phyloP scores from a whole-genome alignment of 2,113 vertebrate species.

The Austrofundulus limnaeus region DNA sequence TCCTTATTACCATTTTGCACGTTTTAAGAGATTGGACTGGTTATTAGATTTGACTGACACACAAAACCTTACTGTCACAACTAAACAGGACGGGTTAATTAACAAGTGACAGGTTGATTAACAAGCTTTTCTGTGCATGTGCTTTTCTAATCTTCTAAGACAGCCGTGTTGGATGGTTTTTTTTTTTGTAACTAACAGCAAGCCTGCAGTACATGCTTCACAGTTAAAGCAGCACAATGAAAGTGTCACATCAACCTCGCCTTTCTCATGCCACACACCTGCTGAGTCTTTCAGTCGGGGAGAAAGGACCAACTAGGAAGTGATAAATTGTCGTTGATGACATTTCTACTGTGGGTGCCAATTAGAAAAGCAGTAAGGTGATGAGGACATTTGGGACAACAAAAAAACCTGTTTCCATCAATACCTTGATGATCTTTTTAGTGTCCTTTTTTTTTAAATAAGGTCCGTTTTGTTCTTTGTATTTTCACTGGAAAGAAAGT shows the following conservation, averaged over 20 bases:
- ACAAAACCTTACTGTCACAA: slow-evolving; percentile 6
- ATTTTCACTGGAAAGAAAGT: too few species aligned
- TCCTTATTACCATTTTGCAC: neutral
- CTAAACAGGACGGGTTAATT: neutral
- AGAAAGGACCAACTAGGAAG: neutral
- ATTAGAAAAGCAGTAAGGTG: neutral
- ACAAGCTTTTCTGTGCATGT: neutral
- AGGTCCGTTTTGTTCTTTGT: too few species aligned
- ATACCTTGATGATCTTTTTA: too few species aligned
- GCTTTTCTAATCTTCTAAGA: slow-evolving; percentile 1
- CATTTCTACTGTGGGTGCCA: slow-evolving; percentile 1
- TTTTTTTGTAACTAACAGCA: neutral
- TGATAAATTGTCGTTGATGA: neutral
- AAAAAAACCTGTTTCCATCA: neutral
- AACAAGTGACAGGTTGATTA: slow-evolving; percentile 2
- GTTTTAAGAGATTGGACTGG: neutral
- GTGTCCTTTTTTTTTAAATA: neutral
- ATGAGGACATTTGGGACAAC: slow-evolving; percentile 12
- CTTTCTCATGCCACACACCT: neutral
- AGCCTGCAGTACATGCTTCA: neutral
- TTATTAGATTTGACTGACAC: neutral
- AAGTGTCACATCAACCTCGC: neutral
- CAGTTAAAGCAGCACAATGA: slow-evolving; percentile 2
- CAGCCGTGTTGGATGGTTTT: neutral
- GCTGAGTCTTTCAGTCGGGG: neutral